Evolutionary conservation across 2,888 invertebrate species (phyloP).

Genomic region (Sympetrum striolatum): DNA sequence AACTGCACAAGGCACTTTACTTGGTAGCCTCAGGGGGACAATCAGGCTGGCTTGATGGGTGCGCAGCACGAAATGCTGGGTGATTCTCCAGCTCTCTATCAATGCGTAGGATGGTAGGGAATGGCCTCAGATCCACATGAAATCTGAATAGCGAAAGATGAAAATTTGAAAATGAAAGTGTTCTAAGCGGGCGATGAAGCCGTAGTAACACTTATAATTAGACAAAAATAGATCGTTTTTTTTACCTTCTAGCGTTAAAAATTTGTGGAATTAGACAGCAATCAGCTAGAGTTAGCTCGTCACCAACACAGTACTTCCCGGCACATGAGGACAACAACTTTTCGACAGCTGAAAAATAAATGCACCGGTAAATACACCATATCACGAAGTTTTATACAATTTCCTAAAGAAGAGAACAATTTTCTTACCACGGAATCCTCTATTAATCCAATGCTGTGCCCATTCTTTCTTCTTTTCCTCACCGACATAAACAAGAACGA

Average conservation of each 20-base stretch:
- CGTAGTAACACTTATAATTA: not conserved
- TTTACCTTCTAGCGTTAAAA: conserved; percentile 87
- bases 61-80: conserved; percentile 89
- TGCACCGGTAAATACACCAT: not conserved
- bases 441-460: conserved; percentile 91
- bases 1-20: conserved; percentile 58
- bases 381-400: not conserved
- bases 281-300: conserved; percentile 92
- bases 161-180: not conserved
- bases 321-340: conserved; percentile 81
- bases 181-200: not conserved
- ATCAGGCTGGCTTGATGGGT: conserved; percentile 92
- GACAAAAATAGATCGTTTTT: not conserved
- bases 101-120: conserved; percentile 87
- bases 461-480: conserved; percentile 91
- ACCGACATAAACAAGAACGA: conserved; percentile 84
- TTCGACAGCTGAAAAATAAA: conserved; percentile 75
- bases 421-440: conserved; percentile 74
- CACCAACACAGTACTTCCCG: conserved; percentile 92
- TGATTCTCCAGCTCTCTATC: conserved; percentile 85
- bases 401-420: not conserved
- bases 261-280: conserved; percentile 95
- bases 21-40: conserved; percentile 88
- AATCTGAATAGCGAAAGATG: conserved; percentile 67
- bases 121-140: conserved; percentile 88